phyloP scores from a whole-genome alignment of 2,888 invertebrate species.

The Latrodectus elegans region DNA sequence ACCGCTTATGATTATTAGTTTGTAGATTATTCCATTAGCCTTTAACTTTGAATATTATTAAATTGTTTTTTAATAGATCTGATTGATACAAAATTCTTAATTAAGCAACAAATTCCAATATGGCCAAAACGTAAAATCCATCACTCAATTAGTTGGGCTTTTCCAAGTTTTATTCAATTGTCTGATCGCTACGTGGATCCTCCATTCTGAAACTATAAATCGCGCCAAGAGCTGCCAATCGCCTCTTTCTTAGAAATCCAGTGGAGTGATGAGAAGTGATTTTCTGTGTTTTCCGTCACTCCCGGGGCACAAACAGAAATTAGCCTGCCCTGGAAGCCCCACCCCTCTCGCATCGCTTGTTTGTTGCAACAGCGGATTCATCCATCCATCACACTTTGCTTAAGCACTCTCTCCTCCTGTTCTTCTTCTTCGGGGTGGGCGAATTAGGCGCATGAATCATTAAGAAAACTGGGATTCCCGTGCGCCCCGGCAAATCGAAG shows the following conservation, averaged over 20 bases:
- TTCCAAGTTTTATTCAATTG: too few relatives aligned
- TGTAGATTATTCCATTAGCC: too few relatives aligned
- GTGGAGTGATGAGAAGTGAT: conserved; percentile 11
- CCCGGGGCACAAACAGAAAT: conserved; percentile 3
- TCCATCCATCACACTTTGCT: conserved; percentile 57
- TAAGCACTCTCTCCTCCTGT: conserved; percentile 11
- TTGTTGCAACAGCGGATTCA: not conserved
- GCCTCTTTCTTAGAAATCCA: not conserved
- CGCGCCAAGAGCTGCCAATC: too few relatives aligned
- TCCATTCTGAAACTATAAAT: too few relatives aligned
- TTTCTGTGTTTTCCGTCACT: conserved; percentile 23
- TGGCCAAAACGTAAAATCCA: too few relatives aligned
- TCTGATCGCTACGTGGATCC: too few relatives aligned
- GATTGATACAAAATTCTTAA: too few relatives aligned
- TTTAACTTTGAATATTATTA: too few relatives aligned
- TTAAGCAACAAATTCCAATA: too few relatives aligned
- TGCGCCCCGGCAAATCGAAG: not conserved
- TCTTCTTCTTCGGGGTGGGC: not conserved
- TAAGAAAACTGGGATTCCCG: conserved; percentile 16
- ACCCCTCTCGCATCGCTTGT: not conserved
- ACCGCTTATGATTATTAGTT: too few relatives aligned
- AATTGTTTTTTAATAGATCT: too few relatives aligned
- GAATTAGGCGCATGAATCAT: conserved; percentile 60
- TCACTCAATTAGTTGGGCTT: too few relatives aligned
- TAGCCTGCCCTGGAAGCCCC: not conserved